Conservation (phyloP, 2,797 vertebrate species). For the Manis crassicaudata region DNA sequence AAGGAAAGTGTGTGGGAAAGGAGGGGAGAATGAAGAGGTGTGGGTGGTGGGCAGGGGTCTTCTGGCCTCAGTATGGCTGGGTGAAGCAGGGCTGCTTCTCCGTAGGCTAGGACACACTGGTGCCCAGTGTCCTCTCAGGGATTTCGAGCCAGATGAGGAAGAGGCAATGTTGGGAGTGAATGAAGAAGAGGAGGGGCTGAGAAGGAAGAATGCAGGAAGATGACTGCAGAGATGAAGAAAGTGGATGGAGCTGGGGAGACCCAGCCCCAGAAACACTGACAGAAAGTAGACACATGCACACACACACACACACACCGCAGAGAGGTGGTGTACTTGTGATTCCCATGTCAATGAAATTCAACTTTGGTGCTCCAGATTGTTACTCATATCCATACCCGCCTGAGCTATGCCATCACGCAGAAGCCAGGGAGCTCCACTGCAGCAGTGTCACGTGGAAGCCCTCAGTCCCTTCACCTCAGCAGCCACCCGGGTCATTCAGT, state of each 20-base stretch:
- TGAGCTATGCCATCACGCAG: neutral
- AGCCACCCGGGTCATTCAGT: neutral
- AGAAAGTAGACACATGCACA: neutral
- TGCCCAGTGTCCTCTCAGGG: neutral
- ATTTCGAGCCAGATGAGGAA: neutral
- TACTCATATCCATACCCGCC: neutral
- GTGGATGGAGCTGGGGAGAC: neutral
- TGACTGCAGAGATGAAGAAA: neutral
- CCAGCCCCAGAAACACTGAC: neutral
- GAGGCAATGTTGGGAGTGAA: neutral
- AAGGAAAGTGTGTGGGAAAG: accelerated
- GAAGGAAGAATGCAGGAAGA: neutral
- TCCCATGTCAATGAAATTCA: neutral
- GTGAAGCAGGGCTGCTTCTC: accelerated
- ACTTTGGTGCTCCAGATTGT: neutral
- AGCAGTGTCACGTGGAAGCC: neutral
- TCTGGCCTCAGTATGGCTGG: neutral
- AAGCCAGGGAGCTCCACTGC: accelerated
- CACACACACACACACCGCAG: neutral
- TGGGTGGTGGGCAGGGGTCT: no score
- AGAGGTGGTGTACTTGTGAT: neutral
- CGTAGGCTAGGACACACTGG: neutral
- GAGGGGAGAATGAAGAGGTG: neutral
- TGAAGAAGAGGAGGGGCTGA: neutral
- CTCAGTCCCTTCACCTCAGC: no score